Percentiles rank a stretch among this genome's conserved stretches.
Evolutionary conservation across 2,113 vertebrate genomes (phyloP).

Genomic region (Onychostoma macrolepis): DNA sequence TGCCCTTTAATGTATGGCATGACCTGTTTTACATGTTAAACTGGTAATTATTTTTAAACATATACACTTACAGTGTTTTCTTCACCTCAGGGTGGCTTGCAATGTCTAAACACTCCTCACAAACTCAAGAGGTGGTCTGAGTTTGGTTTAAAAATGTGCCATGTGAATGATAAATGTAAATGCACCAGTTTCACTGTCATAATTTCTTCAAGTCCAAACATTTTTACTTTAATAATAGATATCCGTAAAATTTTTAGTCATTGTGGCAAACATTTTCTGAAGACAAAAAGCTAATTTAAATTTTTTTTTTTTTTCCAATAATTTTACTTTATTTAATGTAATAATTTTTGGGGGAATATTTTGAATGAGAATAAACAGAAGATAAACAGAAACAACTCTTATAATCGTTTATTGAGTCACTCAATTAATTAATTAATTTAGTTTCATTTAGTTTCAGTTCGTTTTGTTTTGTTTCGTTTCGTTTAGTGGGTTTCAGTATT

Average conservation of each 20-base stretch:
- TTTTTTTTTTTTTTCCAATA: too few species aligned
- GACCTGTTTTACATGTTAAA: conserved; percentile 1
- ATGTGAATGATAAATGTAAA: neutral
- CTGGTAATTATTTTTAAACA: neutral
- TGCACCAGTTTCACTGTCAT: neutral
- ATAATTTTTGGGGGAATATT: too few species aligned
- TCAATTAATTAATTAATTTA: too few species aligned
- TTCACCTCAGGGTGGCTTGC: neutral
- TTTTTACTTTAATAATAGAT: neutral
- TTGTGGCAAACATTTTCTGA: neutral
- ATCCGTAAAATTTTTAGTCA: neutral
- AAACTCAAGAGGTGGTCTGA: too few species aligned
- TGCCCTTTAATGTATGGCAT: neutral
- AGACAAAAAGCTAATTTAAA: too few species aligned
- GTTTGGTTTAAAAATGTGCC: neutral
- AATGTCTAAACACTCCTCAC: neutral
- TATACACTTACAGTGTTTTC: too few species aligned
- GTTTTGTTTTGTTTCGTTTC: too few species aligned
- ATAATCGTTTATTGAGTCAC: too few species aligned
- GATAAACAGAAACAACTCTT: too few species aligned
- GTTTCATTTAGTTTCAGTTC: too few species aligned
- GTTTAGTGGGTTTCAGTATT: neutral
- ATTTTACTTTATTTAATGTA: too few species aligned
- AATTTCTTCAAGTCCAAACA: neutral
- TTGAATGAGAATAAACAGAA: too few species aligned